Evolutionary conservation across 2,113 vertebrate species (phyloP).

Genomic region (Phrynosoma platyrhinos): DNA sequence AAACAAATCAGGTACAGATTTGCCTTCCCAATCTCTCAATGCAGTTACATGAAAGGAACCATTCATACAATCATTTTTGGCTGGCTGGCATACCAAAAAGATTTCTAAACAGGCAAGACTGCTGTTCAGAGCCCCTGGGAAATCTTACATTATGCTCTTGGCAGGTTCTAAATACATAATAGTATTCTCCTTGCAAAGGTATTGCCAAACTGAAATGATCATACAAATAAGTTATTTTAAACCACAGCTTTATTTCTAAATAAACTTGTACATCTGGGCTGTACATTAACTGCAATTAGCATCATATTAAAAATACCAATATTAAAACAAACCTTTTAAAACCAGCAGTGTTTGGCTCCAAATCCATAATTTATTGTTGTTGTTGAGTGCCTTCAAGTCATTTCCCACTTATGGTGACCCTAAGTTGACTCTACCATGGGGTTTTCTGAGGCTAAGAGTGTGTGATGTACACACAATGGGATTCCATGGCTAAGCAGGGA

Average conservation of each 20-base stretch:
- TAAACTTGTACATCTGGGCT: neutral
- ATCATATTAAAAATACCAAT: neutral
- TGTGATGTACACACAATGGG: too few relatives aligned
- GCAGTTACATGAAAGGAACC: neutral
- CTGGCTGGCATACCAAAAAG: neutral
- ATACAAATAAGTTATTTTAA: neutral
- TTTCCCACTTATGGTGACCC: too few relatives aligned
- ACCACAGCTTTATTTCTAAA: neutral
- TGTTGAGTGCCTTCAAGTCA: neutral
- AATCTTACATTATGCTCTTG: neutral
- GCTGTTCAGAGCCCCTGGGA: neutral
- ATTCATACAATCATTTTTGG: neutral
- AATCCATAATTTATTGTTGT: neutral
- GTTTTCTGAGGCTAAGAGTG: too few relatives aligned
- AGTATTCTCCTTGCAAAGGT: neutral
- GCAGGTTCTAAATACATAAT: neutral
- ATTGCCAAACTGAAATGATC: neutral
- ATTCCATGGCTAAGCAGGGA: too few relatives aligned
- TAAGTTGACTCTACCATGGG: too few relatives aligned
- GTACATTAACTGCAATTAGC: neutral
- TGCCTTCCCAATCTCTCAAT: neutral
- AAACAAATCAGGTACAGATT: neutral
- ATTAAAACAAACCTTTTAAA: neutral
- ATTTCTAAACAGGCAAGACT: neutral
- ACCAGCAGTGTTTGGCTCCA: neutral